Evolutionary conservation across 2,888 invertebrate genomes (phyloP), one percentile per base, ranked within the genome.

Genomic region (Bombylius major): DNA sequence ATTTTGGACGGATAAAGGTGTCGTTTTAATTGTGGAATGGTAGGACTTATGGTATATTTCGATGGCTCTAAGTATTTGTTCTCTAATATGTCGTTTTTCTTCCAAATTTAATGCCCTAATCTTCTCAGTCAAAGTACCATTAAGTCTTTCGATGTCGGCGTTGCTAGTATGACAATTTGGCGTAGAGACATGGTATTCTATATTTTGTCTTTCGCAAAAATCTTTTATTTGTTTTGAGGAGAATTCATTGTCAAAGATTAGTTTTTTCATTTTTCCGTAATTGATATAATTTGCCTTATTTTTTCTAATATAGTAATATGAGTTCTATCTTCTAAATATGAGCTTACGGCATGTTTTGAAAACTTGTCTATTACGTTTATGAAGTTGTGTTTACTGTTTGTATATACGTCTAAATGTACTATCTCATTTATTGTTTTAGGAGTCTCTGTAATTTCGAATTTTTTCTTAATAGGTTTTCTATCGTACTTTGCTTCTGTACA

Each of bases 61-160:
- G 2, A 46, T 4, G 7, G 46, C 46, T n/a, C n/a, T n/a, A 9
- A 46, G 6, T 5, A 46, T 46, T 9, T n/a, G 46, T 46, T n/a
- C 6, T 46, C 14, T 46, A 46, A 46, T 46, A 14, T 13, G n/a
- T 46, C 14, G 46, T n/a, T 52, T 52, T 39, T 56, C 56, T 56
- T 53, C 53, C 33, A 53, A 33, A 34, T 53, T 53, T 31, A 53
- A 23, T 12, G 47, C 33, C 44, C 53, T 53, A 47, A 46, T 46
- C 32, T 53, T 53, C 34, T 53, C 53, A 5, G 47, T 53, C 47
- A 53, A 36, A 13, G 47, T 53, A 8, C 57, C 47, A 14, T 5
- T 44, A 48, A 55, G 57, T 5, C 51, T 48, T 45, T 57, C 44
- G 6, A 50, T 44, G 55, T 57, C 54, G 9, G 51, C 50, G 4